Evolutionary conservation across 2,888 invertebrate genomes (phyloP).

Genomic region (Lagria hirta): DNA sequence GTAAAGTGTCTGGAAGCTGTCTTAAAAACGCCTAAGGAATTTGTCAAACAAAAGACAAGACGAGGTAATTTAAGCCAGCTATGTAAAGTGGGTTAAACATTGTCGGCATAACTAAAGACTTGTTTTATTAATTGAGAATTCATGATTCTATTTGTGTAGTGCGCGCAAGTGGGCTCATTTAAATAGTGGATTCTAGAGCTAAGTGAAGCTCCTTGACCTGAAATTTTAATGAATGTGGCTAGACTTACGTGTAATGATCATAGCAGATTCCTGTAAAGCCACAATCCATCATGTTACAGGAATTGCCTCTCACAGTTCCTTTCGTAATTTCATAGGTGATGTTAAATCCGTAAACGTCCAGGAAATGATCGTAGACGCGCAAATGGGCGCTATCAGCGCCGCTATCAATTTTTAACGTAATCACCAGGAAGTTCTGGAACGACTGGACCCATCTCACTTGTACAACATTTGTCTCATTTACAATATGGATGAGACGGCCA

Average conservation of each 20-base stretch:
- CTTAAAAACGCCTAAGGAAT: too few relatives aligned
- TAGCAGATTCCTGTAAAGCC: conserved; percentile 85
- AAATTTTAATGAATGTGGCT: conserved; percentile 18
- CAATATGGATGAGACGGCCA: conserved; percentile 65
- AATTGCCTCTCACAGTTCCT: conserved; percentile 57
- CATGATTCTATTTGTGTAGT: too few relatives aligned
- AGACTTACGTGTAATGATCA: conserved; percentile 73
- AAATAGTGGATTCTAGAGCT: too few relatives aligned
- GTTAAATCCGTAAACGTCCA: conserved; percentile 90
- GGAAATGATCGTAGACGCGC: conserved; percentile 74
- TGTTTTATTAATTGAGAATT: too few relatives aligned
- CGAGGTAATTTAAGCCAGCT: too few relatives aligned
- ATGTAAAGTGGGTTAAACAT: too few relatives aligned
- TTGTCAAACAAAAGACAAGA: too few relatives aligned
- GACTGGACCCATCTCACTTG: conserved; percentile 65
- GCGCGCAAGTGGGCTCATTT: too few relatives aligned
- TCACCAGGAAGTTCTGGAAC: conserved; percentile 73
- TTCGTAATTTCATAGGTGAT: conserved; percentile 82
- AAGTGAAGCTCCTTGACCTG: conserved; percentile 1
- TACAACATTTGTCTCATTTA: conserved; percentile 71
- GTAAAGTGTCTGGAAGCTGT: too few relatives aligned
- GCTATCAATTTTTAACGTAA: conserved; percentile 72
- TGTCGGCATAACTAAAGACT: too few relatives aligned
- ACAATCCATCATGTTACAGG: conserved; percentile 80
- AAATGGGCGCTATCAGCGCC: conserved; percentile 82